Percentiles rank a stretch among this genome's conserved stretches.
phyloP scores from a whole-genome alignment of 2,113 vertebrate genomes.

The Ophiodon elongatus region DNA sequence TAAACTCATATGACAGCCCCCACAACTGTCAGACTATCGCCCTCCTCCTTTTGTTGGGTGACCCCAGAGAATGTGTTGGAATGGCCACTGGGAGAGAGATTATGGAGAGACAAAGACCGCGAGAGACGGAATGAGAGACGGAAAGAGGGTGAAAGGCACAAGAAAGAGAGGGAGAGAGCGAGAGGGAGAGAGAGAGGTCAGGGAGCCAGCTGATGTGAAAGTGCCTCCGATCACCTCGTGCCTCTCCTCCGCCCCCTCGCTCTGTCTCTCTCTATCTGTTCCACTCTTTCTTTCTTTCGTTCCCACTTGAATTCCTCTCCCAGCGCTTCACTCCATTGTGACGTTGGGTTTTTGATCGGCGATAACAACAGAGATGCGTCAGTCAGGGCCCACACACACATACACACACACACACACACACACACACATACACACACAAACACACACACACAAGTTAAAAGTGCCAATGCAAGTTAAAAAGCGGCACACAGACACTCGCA shows the following conservation, averaged over 20 bases:
- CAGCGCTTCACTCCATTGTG: conserved; percentile 75
- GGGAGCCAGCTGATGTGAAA: conserved; percentile 76
- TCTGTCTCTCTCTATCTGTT: conserved; percentile 74
- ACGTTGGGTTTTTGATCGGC: conserved; percentile 71
- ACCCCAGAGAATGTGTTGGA: conserved; percentile 80
- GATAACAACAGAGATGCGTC: conserved; percentile 80
- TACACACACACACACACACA: conserved; percentile 26
- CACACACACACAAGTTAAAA: conserved; percentile 44
- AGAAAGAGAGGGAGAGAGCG: conserved; percentile 48
- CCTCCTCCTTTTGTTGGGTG: conserved; percentile 77
- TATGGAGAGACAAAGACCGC: conserved; percentile 66
- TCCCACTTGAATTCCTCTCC: conserved; percentile 83
- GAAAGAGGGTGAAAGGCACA: conserved; percentile 58
- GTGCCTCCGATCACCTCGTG: conserved; percentile 77
- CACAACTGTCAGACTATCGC: conserved; percentile 69
- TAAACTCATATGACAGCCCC: conserved; percentile 73
- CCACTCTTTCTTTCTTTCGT: conserved; percentile 69
- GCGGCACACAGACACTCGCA: conserved; percentile 40
- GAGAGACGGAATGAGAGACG: conserved; percentile 57
- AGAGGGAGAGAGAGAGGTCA: conserved; percentile 61
- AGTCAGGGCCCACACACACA: conserved; percentile 72
- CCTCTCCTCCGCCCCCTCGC: conserved; percentile 74
- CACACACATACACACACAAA: conserved; percentile 56
- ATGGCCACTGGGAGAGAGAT: conserved; percentile 75
- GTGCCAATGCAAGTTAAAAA: conserved; percentile 66